A percentile compares a stretch with the other conserved stretches of the same genome.
phyloP scores from a whole-genome alignment of 2,113 vertebrate genomes.

The Phrynosoma blainvillii region DNA sequence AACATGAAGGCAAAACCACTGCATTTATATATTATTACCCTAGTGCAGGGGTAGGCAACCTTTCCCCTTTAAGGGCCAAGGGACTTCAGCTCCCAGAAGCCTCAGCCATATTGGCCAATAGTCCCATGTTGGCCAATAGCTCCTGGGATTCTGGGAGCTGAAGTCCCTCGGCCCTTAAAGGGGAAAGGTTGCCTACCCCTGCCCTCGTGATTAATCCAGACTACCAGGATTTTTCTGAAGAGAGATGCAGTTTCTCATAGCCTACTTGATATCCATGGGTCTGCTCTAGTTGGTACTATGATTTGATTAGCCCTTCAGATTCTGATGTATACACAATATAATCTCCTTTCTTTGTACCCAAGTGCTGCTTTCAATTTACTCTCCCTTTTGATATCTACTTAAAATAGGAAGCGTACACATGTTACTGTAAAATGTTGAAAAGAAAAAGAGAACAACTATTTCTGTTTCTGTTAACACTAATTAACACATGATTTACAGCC shows the following conservation, averaged over 20 bases:
- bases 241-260: not conserved
- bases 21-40: too few relatives aligned
- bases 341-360: not conserved
- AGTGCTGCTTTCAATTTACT: not conserved
- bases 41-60: too few relatives aligned
- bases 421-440: conserved; percentile 21
- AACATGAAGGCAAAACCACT: not conserved
- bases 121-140: too few relatives aligned
- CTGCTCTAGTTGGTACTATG: not conserved
- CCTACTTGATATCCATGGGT: not conserved
- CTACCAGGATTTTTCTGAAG: not conserved
- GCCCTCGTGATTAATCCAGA: too few relatives aligned
- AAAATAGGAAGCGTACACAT: conserved; percentile 13
- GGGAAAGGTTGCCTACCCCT: too few relatives aligned
- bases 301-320: not conserved
- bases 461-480: conserved; percentile 36
- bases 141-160: too few relatives aligned
- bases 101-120: too few relatives aligned
- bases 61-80: too few relatives aligned
- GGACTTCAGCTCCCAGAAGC: too few relatives aligned
- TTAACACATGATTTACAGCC: conserved; percentile 41
- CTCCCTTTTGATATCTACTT: not conserved
- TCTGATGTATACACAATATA: not conserved
- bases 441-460: conserved; percentile 37
- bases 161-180: too few relatives aligned